These are phyloP conservation scores for Neuroterus valhalla DNA, from an alignment of 1,140 invertebrate species.

Conservation along the genomic window DNA sequence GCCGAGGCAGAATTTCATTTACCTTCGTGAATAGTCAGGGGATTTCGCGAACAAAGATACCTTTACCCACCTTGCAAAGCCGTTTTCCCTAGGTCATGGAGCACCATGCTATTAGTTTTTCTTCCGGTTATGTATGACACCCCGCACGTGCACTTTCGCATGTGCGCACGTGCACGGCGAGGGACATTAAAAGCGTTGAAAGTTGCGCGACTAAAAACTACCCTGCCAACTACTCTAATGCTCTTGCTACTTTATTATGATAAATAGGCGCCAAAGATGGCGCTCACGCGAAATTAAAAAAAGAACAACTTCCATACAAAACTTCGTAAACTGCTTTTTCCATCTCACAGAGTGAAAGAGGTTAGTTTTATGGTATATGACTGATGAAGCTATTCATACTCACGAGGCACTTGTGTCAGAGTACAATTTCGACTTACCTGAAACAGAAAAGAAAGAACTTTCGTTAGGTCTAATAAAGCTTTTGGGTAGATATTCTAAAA, in stretches of 20 bases:
- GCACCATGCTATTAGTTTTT: not conserved
- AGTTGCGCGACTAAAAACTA: constrained; percentile 17
- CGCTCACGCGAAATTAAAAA: constrained; percentile 20
- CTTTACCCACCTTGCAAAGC: not conserved
- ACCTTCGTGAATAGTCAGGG: constrained; percentile 2
- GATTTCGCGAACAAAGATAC: not conserved
- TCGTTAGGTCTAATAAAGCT: too few relatives aligned
- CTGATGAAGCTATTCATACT: too few relatives aligned
- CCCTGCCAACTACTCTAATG: constrained; percentile 16
- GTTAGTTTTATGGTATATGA: too few relatives aligned
- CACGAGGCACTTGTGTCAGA: too few relatives aligned
- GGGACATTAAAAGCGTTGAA: constrained; percentile 17
- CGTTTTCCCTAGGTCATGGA: too few relatives aligned
- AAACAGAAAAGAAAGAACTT: too few relatives aligned
- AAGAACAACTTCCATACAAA: not conserved
- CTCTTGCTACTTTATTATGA: constrained; percentile 26
- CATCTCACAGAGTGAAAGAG: not conserved
- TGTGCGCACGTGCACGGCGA: not conserved
- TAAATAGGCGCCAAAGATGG: constrained; percentile 1
- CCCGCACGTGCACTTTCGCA: too few relatives aligned
- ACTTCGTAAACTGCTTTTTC: not conserved
- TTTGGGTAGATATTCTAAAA: too few relatives aligned
- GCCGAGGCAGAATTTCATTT: constrained; percentile 10
- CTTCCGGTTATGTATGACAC: not conserved
- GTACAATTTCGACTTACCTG: too few relatives aligned